Conservation (phyloP, 2,797 vertebrate species). For the Eulemur coronatus region DNA sequence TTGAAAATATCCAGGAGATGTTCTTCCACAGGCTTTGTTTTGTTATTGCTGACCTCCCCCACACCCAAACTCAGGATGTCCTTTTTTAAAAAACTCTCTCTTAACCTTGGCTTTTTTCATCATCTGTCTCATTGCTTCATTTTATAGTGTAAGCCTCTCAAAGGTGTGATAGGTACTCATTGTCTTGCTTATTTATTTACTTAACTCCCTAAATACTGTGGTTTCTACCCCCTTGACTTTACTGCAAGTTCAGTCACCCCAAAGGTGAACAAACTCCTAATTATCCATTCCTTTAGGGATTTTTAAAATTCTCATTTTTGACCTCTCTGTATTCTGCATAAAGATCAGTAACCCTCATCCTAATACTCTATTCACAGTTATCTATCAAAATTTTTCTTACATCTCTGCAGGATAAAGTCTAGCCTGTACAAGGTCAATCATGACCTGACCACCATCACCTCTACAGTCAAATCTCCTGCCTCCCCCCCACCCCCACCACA, state of each 20-base stretch:
- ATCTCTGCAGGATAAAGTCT: not conserved
- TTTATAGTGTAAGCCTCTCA: not conserved
- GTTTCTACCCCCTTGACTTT: not conserved
- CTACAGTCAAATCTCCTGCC: not conserved
- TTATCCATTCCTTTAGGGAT: not conserved
- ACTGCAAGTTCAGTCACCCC: not conserved
- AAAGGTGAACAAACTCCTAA: not conserved
- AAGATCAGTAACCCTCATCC: not conserved
- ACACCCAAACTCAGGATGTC: not conserved
- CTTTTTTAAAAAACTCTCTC: not conserved
- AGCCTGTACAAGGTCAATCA: not conserved
- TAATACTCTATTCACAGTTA: not conserved
- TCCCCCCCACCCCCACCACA: fast-evolving
- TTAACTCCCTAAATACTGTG: not conserved
- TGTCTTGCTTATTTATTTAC: not conserved
- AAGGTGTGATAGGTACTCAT: not conserved
- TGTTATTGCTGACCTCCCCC: not conserved
- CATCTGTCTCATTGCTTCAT: not conserved
- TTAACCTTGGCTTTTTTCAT: not conserved
- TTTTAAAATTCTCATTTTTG: not conserved
- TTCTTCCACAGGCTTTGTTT: not conserved
- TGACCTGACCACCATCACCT: not conserved
- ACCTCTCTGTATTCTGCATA: not conserved
- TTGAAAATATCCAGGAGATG: not conserved
- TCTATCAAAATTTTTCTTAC: not conserved